Percentiles rank a stretch among this genome's conserved stretches.
phyloP scores from a whole-genome alignment of 1,140 invertebrate species.

The Arion vulgaris region DNA sequence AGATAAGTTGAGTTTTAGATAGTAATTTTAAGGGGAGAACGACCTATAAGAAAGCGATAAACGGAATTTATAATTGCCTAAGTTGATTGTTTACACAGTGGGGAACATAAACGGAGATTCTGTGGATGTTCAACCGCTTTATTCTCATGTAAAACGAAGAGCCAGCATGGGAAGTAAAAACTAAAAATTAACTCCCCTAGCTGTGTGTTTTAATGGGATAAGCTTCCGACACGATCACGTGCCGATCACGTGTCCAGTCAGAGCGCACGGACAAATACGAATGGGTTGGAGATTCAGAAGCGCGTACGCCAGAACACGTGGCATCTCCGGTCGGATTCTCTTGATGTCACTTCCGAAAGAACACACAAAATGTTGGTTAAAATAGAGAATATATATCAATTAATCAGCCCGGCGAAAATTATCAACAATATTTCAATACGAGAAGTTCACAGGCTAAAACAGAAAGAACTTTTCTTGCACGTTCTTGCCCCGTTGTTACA shows the following conservation, averaged over 20 bases:
- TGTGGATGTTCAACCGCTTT: not conserved
- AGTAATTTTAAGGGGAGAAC: too few species aligned
- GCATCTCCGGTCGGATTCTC: not conserved
- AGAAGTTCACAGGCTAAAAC: not conserved
- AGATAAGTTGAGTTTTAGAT: too few species aligned
- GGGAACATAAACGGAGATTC: not conserved
- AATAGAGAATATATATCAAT: slow-evolving; percentile 34
- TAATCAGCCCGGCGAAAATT: slow-evolving; percentile 35
- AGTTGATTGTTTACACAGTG: not conserved
- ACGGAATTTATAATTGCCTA: not conserved
- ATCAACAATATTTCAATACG: slow-evolving; percentile 7
- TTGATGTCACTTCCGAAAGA: slow-evolving; percentile 31
- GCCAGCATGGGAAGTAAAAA: not conserved
- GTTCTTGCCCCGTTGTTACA: not conserved
- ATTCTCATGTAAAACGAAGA: slow-evolving; percentile 10
- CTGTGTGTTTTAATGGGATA: slow-evolving; percentile 39
- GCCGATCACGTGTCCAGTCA: slow-evolving; percentile 27
- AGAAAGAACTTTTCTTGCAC: not conserved
- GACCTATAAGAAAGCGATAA: too few species aligned
- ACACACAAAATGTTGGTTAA: slow-evolving; percentile 32
- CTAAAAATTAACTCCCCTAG: slow-evolving; percentile 35
- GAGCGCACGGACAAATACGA: slow-evolving; percentile 24
- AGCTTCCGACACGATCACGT: slow-evolving; percentile 18
- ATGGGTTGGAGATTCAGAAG: slow-evolving; percentile 10
- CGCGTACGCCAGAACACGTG: slow-evolving; percentile 2